Percentiles rank a stretch among this genome's conserved stretches.
These are phyloP conservation scores for Tanypteryx hageni DNA, from an alignment of 2,888 invertebrate genomes.

Conservation along the genomic window DNA sequence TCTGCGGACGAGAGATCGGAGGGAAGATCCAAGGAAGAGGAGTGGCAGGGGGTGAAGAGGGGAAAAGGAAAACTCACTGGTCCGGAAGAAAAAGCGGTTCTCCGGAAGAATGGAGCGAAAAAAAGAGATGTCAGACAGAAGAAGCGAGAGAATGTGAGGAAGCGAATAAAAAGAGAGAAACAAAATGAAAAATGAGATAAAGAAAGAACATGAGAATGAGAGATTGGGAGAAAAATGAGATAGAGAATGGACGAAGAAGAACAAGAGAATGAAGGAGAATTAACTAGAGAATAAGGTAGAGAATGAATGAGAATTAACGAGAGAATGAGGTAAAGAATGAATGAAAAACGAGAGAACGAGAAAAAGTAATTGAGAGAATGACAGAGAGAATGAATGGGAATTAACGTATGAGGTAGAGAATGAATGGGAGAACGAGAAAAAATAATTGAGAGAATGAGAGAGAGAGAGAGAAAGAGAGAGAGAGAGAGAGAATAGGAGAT, in stretches of 20 bases:
- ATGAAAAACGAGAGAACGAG: not conserved
- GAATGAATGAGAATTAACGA: not conserved
- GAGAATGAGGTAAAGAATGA: not conserved
- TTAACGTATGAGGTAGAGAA: not conserved
- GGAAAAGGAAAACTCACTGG: not conserved
- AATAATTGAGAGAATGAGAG: not conserved
- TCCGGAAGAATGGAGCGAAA: not conserved
- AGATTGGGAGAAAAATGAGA: not conserved
- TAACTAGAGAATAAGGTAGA: not conserved
- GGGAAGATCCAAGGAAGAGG: not conserved
- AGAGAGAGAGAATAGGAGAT: not conserved
- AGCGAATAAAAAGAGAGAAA: no score
- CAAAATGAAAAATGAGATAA: not conserved
- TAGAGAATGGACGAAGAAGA: not conserved
- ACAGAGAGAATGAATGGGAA: not conserved
- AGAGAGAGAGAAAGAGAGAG: not conserved
- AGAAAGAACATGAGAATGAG: not conserved
- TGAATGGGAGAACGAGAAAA: not conserved
- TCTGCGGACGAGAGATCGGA: not conserved
- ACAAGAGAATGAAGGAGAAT: no score
- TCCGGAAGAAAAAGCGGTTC: not conserved
- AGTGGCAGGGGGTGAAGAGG: not conserved
- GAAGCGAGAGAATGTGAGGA: not conserved
- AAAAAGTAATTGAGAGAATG: no score
- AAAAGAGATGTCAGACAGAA: not conserved